Conservation (phyloP, 2,888 invertebrate genomes). For the Tetranychus truncatus region DNA sequence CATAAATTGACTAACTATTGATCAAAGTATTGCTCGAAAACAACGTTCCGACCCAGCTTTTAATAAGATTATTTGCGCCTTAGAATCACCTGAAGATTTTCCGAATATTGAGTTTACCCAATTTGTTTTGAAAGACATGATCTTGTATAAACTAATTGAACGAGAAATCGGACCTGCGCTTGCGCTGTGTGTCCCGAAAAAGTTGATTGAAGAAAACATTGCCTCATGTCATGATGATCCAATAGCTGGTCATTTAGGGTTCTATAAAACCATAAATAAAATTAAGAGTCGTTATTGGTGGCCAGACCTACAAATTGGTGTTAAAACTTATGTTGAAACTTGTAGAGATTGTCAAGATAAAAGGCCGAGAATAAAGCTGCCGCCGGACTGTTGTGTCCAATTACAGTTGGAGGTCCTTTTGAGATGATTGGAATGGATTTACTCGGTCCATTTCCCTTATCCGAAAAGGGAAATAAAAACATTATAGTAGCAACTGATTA, state of each 20-base stretch:
- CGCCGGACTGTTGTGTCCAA: neutral
- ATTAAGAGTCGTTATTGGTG: neutral
- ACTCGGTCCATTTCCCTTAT: constrained; percentile 22
- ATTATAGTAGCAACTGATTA: constrained; percentile 24
- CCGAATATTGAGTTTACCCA: neutral
- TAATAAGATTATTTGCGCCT: no score
- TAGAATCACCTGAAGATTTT: neutral
- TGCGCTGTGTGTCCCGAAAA: neutral
- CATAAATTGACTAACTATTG: no score
- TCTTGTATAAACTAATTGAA: neutral
- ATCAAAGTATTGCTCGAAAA: no score
- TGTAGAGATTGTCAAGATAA: no score
- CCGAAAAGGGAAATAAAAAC: constrained; percentile 21
- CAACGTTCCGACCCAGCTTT: no score
- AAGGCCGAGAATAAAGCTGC: no score
- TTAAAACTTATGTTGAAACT: no score
- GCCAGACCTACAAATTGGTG: no score
- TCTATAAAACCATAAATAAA: neutral
- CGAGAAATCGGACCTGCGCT: neutral
- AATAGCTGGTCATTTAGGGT: constrained; percentile 9
- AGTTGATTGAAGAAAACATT: neutral
- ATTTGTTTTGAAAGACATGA: neutral
- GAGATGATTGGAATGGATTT: constrained; percentile 14
- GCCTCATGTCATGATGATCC: neutral
- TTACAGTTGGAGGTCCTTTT: constrained; percentile 10